Evolutionary conservation across 2,888 invertebrate species (phyloP), one percentile per base, ranked within the genome.

Genomic region (Dione vanillae): DNA sequence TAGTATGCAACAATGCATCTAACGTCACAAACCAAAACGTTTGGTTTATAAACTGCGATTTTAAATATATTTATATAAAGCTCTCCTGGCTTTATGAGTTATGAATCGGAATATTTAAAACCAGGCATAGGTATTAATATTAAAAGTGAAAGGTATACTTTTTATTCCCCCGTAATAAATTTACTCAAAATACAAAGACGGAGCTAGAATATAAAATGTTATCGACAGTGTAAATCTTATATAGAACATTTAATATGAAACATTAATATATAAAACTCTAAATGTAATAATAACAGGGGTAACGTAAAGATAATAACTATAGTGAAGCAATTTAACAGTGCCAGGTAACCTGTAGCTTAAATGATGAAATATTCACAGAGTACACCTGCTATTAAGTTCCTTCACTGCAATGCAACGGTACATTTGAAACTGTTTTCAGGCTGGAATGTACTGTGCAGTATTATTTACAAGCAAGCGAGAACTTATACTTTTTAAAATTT

Each of bases 271-370:
- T 16, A 16, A 56, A 0, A 37, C 11, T 56, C 16, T 56, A 37
- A 16, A 56, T 10, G 12, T 16, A 45, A n/a, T 43, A 47, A 47
- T 40, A 64, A 49, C 37, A 49, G 12, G 49, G 37, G 51, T 37
- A 64, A 19, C 19, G 14, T 40, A 41, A 61, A 43, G 8, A 61
- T 20, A 40, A 58, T 41, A 51, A 51, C 49, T 37, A 40, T 14
- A 47, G 7, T 47, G 47, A 51, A 64, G 20, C 12, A 20, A 64
- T 64, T 64, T 49, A 64, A 40, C 49, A 49, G 37, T 49, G 49
- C 45, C 47, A 58, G 47, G 12, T 35, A 49, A 58, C 58, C 58
- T 67, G 67, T 67, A 56, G 47, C 20, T 16, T 43, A 43, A 58
- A 37, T 16, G 40, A 58, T 58, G 58, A 47, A 58, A 58, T 49